Evolutionary conservation across 2,888 invertebrate species (phyloP).

Genomic region (Pherbina coryleti): DNA sequence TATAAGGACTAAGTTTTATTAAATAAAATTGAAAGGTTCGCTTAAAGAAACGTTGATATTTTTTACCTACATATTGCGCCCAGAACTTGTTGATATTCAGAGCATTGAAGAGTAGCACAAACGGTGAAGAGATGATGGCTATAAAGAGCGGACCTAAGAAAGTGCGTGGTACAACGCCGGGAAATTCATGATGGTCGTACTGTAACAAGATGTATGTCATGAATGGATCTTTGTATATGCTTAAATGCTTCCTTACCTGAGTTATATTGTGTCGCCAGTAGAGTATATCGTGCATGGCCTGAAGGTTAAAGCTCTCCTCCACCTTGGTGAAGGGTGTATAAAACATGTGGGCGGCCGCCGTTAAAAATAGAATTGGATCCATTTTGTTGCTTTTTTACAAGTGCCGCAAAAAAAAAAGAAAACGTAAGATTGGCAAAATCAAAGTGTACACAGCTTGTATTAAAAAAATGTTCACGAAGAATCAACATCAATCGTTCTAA

Average conservation of each 20-base stretch:
- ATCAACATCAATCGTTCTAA: neutral
- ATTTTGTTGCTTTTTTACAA: conserved; percentile 66
- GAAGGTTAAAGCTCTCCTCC: conserved; percentile 99
- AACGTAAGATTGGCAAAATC: neutral
- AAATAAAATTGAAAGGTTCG: no score
- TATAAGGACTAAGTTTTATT: no score
- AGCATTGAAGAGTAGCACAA: conserved; percentile 77
- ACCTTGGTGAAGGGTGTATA: conserved; percentile 98
- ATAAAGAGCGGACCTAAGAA: conserved; percentile 93
- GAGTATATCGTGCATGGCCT: conserved; percentile 97
- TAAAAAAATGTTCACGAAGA: neutral
- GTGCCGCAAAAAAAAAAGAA: neutral
- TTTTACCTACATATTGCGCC: conserved; percentile 88
- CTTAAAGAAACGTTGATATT: no score
- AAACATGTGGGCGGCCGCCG: conserved; percentile 83
- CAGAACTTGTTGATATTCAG: conserved; percentile 85
- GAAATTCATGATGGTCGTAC: conserved; percentile 98
- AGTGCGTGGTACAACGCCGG: conserved; percentile 96
- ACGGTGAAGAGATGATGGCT: conserved; percentile 82
- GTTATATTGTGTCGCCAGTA: conserved; percentile 87
- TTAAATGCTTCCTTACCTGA: conserved; percentile 74
- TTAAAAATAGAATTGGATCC: conserved; percentile 81
- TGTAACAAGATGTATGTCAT: conserved; percentile 70
- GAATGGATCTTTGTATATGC: neutral
- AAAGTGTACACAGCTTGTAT: neutral